A percentile compares a stretch with the other conserved stretches of the same genome.
These are phyloP conservation scores for Dufourea novaeangliae DNA, from an alignment of 1,140 invertebrate species.

Conservation along the genomic window DNA sequence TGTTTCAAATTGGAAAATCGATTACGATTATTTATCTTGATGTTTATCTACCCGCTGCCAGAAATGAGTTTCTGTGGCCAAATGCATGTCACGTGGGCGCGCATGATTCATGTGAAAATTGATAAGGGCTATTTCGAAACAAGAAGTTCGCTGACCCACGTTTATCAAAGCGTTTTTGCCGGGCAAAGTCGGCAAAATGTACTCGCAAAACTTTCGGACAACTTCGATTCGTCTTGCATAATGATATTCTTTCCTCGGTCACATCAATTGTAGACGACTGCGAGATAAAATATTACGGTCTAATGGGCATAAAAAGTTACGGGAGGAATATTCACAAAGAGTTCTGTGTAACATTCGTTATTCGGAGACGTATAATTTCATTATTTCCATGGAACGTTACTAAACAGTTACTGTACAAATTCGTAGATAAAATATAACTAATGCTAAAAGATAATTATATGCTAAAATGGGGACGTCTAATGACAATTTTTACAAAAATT, in stretches of 20 bases:
- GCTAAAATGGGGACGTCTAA: too few relatives aligned
- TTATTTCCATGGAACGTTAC: too few relatives aligned
- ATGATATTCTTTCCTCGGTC: slow-evolving; percentile 2
- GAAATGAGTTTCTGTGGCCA: neutral
- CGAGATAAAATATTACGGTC: neutral
- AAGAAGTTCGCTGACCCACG: slow-evolving; percentile 28
- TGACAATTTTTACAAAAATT: too few relatives aligned
- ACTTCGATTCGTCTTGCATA: slow-evolving; percentile 28
- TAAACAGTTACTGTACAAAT: too few relatives aligned
- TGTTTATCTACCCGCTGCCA: neutral
- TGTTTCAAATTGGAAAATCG: neutral
- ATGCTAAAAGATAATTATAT: too few relatives aligned
- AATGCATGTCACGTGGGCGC: neutral
- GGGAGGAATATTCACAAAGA: too few relatives aligned
- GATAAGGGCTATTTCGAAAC: slow-evolving; percentile 39
- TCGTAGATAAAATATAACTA: too few relatives aligned
- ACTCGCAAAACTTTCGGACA: slow-evolving; percentile 18
- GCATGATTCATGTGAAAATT: slow-evolving; percentile 26
- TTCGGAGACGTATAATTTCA: too few relatives aligned
- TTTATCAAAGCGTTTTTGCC: slow-evolving; percentile 41
- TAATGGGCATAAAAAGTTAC: neutral
- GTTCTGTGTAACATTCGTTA: neutral
- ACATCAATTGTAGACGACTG: neutral
- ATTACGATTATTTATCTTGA: slow-evolving; percentile 16
- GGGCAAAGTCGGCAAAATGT: neutral